phyloP scores from a whole-genome alignment of 2,888 invertebrate species.

The Galerucella nymphaeae region DNA sequence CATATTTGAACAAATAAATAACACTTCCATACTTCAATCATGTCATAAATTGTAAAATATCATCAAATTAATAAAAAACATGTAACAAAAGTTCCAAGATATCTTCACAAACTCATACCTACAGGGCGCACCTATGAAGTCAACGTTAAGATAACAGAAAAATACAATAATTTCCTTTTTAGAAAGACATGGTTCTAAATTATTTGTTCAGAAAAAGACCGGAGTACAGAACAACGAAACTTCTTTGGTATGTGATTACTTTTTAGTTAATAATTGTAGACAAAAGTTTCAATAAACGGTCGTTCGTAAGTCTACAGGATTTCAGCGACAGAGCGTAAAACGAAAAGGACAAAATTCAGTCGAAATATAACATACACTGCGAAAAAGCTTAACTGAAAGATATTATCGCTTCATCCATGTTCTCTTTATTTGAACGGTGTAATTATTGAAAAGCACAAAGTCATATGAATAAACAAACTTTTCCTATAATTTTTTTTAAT shows the following conservation, averaged over 20 bases:
- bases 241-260: constrained; percentile 18
- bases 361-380: no score
- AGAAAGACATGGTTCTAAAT: constrained; percentile 13
- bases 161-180: background rate
- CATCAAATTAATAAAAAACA: background rate
- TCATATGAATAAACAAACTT: no score
- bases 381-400: no score
- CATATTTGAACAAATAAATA: constrained; percentile 8
- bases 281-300: no score
- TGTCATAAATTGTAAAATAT: constrained; percentile 1
- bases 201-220: constrained; percentile 17
- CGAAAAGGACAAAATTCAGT: no score
- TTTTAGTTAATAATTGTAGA: constrained; percentile 15
- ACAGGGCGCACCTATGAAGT: constrained; percentile 14
- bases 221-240: constrained; percentile 16
- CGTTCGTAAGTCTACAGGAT: no score
- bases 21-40: background rate
- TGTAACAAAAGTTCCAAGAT: background rate
- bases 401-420: no score
- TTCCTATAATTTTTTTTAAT: background rate
- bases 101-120: background rate
- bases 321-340: no score
- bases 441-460: no score
- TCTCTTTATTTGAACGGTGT: no score
- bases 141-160: constrained; percentile 1